Conservation (phyloP, 2,113 vertebrate genomes). For the Megaceryle maxima region DNA sequence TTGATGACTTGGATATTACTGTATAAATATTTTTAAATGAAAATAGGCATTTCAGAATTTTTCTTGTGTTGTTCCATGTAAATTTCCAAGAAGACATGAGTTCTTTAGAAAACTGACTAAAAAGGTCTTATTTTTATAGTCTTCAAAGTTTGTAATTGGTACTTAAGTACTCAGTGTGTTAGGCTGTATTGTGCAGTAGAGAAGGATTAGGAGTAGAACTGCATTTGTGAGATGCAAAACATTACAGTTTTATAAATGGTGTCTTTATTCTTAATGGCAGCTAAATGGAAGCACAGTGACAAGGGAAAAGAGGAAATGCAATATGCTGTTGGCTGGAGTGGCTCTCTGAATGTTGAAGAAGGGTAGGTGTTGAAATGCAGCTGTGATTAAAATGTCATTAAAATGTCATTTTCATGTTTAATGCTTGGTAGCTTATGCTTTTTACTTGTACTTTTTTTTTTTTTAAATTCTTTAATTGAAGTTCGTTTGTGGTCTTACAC, state of each 20-base stretch:
- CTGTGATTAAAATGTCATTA: background rate
- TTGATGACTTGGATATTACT: background rate
- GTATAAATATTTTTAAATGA: background rate
- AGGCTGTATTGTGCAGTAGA: background rate
- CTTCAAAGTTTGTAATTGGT: background rate
- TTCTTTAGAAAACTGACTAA: background rate
- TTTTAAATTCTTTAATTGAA: background rate
- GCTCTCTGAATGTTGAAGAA: conserved; percentile 87
- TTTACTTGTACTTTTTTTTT: background rate
- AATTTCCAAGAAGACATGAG: background rate
- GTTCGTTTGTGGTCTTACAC: fast-evolving
- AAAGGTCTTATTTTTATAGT: background rate
- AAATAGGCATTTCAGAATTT: background rate
- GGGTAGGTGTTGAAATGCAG: conserved; percentile 78
- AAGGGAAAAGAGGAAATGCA: conserved; percentile 94
- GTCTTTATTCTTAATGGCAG: conserved; percentile 70
- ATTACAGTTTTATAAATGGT: background rate
- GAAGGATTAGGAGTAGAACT: background rate
- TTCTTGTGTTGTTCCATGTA: background rate
- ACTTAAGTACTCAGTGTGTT: background rate
- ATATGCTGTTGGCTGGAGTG: conserved; percentile 91
- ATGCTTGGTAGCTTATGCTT: background rate
- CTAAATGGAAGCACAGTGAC: conserved; percentile 92
- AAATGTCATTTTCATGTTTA: background rate
- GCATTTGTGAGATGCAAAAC: background rate